Evolutionary conservation across 2,888 invertebrate genomes (phyloP), one percentile per base, ranked within the genome.

Genomic region (Tuberolachnus salignus): DNA sequence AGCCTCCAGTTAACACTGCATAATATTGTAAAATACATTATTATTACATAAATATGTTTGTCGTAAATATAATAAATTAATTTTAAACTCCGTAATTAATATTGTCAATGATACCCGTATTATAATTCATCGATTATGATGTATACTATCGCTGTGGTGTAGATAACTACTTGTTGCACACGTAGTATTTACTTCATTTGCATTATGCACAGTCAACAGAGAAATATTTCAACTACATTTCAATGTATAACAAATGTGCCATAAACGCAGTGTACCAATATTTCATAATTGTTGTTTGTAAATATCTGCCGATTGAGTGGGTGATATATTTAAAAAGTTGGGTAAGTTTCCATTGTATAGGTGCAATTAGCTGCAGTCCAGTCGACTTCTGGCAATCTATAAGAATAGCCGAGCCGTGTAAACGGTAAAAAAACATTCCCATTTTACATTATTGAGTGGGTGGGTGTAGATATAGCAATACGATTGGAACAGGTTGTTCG

Each of bases 231-330:
- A 34, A 34, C 34, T 57, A 57, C 59, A 34, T n/a, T 3, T 34
- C n/a, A n/a, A n/a, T n/a, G 3, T 34, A 34, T 34, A 34, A 61
- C n/a, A 63, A 63, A 42, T 11, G 34, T 34, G 26, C 13, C 34
- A 42, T 10, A 42, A 59, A n/a, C 3, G 42, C 44, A n/a, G 23
- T 63, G 66, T 53, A 46, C 34, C n/a, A 14, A 23, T 44, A 44
- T 70, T 70, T 57, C 70, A 57, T 70, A 70, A 70, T 16, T 19
- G 57, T 71, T 71, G 23, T 57, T 57, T 71, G 57, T 26, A 57
- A 71, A 23, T 57, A 4, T 34, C 34, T 34, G 34, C 46, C 21
- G 23, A 23, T 59, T 23, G 57, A 46, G 71, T 71, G 57, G 71
- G 71, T 26, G 57, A 55, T 64, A 70, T 14, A 34, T 51, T 34